These are phyloP conservation scores for Rotaria socialis DNA, from an alignment of 2,888 invertebrate genomes.

Conservation along the genomic window DNA sequence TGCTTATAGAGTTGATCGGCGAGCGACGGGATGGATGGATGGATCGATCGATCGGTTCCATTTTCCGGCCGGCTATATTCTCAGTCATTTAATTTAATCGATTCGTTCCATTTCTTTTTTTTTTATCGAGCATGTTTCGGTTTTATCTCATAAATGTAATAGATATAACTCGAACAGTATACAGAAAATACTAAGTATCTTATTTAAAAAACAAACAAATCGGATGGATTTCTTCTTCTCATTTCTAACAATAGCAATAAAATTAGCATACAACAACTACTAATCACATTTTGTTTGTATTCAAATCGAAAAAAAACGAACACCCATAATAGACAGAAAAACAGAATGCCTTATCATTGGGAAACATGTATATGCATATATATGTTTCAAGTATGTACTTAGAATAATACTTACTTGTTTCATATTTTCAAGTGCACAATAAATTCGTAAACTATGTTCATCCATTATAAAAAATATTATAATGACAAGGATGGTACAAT, in stretches of 20 bases:
- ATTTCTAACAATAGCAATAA: not conserved
- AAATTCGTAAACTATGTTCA: conserved; percentile 41
- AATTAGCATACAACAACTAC: not conserved
- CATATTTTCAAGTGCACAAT: conserved; percentile 43
- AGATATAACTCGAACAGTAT: not conserved
- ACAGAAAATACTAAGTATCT: not conserved
- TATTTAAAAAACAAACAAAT: not conserved
- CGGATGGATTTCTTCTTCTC: not conserved
- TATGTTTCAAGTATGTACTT: not conserved
- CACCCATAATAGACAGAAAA: not conserved
- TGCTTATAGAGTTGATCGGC: not conserved
- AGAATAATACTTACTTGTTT: conserved; percentile 43
- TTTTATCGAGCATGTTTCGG: not conserved
- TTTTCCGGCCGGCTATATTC: not conserved
- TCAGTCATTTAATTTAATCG: conserved; percentile 1
- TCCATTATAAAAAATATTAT: conserved; percentile 36
- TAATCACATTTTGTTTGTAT: not conserved
- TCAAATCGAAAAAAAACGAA: not conserved
- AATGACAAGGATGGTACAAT: not conserved
- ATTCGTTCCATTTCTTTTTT: conserved; percentile 3
- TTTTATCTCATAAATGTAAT: not conserved
- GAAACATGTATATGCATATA: too few relatives aligned
- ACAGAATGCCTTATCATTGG: too few relatives aligned
- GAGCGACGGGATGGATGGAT: not conserved
- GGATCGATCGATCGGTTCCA: not conserved